Evolutionary conservation across 2,888 invertebrate species (phyloP).

Genomic region (Galerucella calmariensis): DNA sequence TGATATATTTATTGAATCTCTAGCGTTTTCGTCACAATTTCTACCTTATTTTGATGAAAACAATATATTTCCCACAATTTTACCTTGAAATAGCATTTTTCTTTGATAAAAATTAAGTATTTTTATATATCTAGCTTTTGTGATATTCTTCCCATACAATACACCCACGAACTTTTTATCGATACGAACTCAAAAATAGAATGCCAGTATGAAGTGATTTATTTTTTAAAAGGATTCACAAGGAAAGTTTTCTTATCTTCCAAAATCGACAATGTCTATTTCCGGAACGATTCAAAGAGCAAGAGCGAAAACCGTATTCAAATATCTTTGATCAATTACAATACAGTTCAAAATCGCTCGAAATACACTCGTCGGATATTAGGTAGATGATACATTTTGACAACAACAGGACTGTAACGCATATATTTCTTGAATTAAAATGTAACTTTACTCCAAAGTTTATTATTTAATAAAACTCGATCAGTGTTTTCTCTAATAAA

Average conservation of each 20-base stretch:
- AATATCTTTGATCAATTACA: conserved; percentile 3
- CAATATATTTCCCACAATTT: no score
- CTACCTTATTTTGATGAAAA: no score
- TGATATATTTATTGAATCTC: no score
- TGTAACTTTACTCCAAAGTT: no score
- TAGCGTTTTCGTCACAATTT: no score
- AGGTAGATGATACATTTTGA: not conserved
- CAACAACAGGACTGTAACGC: not conserved
- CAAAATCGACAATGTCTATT: not conserved
- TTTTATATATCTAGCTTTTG: no score
- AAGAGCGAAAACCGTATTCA: conserved; percentile 1
- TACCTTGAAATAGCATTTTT: no score
- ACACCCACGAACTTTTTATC: no score
- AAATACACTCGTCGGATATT: not conserved
- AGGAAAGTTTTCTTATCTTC: not conserved
- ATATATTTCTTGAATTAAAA: not conserved
- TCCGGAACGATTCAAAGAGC: conserved; percentile 2
- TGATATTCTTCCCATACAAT: no score
- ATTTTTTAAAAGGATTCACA: not conserved
- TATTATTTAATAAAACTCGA: no score
- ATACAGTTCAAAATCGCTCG: not conserved
- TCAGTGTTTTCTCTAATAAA: no score
- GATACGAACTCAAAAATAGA: not conserved
- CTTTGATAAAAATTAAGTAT: no score
- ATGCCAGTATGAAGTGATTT: not conserved